Percentiles rank a stretch among this genome's conserved stretches.
These are phyloP conservation scores for Watsonalla cultraria DNA, from an alignment of 2,888 invertebrate genomes.

Conservation along the genomic window DNA sequence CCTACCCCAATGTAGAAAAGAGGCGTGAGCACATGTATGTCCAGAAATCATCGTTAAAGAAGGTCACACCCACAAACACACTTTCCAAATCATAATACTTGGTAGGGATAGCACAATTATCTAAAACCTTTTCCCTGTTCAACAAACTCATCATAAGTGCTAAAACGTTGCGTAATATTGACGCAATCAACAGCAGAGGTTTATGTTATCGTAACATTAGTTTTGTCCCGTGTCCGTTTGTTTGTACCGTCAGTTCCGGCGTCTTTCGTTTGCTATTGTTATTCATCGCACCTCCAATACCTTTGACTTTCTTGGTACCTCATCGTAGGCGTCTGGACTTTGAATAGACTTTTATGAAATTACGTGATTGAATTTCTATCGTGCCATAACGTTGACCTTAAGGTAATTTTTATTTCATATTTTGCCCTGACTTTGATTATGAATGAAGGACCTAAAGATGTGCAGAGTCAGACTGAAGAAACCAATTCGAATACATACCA, in stretches of 20 bases:
- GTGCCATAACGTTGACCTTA: neutral
- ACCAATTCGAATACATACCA: too few species aligned
- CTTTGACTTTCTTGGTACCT: constrained; percentile 28
- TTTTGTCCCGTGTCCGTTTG: constrained; percentile 12
- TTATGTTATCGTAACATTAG: constrained; percentile 11
- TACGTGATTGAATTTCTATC: constrained; percentile 1
- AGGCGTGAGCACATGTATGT: too few species aligned
- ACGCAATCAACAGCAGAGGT: neutral
- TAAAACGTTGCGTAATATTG: neutral
- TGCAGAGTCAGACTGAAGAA: too few species aligned
- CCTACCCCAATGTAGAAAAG: too few species aligned
- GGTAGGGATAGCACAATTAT: neutral
- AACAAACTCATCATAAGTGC: neutral
- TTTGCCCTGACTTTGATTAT: neutral
- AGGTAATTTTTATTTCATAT: neutral
- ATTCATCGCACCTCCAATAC: constrained; percentile 30
- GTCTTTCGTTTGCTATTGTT: constrained; percentile 56
- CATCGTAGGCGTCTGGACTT: constrained; percentile 9
- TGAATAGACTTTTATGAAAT: constrained; percentile 10
- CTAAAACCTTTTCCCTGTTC: neutral
- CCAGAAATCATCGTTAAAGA: too few species aligned
- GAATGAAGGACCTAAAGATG: too few species aligned
- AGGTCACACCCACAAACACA: too few species aligned
- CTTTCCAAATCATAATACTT: too few species aligned
- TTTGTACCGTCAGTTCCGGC: constrained; percentile 19